Evolutionary conservation across 2,888 invertebrate species (phyloP).

Genomic region (Phaonia tiefii): DNA sequence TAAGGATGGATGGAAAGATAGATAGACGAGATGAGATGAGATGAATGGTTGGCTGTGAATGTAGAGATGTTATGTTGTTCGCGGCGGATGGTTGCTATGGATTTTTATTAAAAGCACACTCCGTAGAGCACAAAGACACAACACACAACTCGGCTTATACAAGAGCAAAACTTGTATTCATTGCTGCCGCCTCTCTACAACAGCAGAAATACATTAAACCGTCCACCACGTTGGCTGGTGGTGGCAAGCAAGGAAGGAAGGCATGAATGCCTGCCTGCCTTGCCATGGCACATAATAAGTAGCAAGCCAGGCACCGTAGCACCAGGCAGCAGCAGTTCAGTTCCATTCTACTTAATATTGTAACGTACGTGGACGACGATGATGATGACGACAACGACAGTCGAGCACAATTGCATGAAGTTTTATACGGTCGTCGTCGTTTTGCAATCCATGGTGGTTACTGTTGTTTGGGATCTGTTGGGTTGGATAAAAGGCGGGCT

Average conservation of each 20-base stretch:
- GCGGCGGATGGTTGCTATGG: conserved; percentile 22
- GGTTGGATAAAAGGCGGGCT: conserved; percentile 15
- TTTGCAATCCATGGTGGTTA: conserved; percentile 31
- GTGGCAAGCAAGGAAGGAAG: conserved; percentile 3
- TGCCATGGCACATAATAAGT: conserved; percentile 50
- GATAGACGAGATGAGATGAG: no score
- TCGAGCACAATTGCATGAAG: conserved; percentile 51
- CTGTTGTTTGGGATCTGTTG: conserved; percentile 15
- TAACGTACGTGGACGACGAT: conserved; percentile 46
- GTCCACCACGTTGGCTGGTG: not conserved
- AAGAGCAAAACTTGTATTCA: not conserved
- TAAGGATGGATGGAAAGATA: conserved; percentile 1
- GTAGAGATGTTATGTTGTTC: not conserved
- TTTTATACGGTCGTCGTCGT: conserved; percentile 10
- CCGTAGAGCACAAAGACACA: not conserved
- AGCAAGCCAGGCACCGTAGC: not conserved
- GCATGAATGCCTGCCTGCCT: conserved; percentile 9
- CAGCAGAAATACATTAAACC: conserved; percentile 17
- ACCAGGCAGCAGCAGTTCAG: conserved; percentile 19
- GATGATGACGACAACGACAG: conserved; percentile 27
- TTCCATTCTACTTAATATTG: conserved; percentile 16
- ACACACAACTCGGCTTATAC: conserved; percentile 24
- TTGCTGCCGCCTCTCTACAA: not conserved
- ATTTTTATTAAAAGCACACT: conserved; percentile 32
- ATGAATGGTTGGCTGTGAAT: conserved; percentile 15